Evolutionary conservation across 2,113 vertebrate genomes (phyloP).

Genomic region (Pluvialis apricaria): DNA sequence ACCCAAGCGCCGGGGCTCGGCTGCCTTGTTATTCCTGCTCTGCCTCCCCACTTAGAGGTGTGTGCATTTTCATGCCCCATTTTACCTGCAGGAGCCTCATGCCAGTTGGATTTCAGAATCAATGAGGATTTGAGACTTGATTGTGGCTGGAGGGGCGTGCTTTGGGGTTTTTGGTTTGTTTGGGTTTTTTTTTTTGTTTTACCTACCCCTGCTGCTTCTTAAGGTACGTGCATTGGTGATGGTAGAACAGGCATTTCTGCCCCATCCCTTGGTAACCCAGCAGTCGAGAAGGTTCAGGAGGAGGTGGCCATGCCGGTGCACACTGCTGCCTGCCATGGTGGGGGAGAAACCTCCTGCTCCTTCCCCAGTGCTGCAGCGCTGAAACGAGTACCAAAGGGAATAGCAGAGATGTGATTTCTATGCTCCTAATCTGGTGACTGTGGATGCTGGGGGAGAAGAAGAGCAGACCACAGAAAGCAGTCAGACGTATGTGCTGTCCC

Average conservation of each 20-base stretch:
- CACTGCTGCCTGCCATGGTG: not conserved
- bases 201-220: not conserved
- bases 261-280: not conserved
- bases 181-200: not conserved
- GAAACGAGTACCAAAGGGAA: not conserved
- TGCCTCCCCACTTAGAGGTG: not conserved
- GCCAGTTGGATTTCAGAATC: not conserved
- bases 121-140: not conserved
- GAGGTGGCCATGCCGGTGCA: not conserved
- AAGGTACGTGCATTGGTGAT: not conserved
- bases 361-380: fast-evolving
- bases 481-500: not conserved
- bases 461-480: not conserved
- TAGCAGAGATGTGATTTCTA: not conserved
- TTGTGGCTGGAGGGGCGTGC: not conserved
- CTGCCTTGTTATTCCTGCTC: constrained; percentile 8
- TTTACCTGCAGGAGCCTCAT: not conserved
- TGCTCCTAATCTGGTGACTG: not conserved
- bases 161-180: not conserved
- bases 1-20: fast-evolving
- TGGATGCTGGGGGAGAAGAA: not conserved
- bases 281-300: not conserved
- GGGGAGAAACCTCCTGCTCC: not conserved
- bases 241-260: not conserved
- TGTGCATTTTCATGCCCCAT: not conserved